Evolutionary conservation across 2,113 vertebrate genomes (phyloP), one percentile per base, ranked within the genome.

Genomic region (Rhea americana): DNA sequence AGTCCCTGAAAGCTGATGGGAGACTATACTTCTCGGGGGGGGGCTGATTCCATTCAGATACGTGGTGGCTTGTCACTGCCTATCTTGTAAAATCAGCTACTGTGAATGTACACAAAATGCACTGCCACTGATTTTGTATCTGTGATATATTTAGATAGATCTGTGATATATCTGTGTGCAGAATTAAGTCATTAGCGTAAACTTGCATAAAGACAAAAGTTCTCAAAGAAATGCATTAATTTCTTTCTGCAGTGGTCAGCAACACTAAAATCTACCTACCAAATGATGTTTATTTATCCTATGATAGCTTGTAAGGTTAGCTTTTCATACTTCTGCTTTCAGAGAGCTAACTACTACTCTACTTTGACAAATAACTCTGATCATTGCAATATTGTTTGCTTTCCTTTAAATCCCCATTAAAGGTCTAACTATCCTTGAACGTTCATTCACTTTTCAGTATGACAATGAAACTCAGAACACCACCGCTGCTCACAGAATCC

Each of bases 281-380:
- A 5, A 66, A 13, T 10, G 12, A 1, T 7, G 41, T 53, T 76
- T 58, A 15, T 68, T 84, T 58, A 15, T 68, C 82, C 62, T 35
- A 1, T 7, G 47, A 50, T 47, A 90, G 90, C 41, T 55, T 1
- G 71, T 13, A 2, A 82, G 93, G 86, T 94, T 92, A 22, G 81
- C 95, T 95, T 85, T 81, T 56, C 70, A 39, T 39, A 55, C 43
- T 47, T 75, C 70, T 71, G 78, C 67, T 76, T 73, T 2, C 56
- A 90, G 67, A 82, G 85, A 82, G 45, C 56, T 95, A 76, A 85
- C 87, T 71, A 93, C 79, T 53, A 39, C n/a, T 74, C 63, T 84
- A 63, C 93, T 96, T 90, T 83, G 13, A 93, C 87, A 89, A 82
- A 85, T 90, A 85, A 72, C 73, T 85, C 70, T 63, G 25, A 82